phyloP scores from a whole-genome alignment of 2,113 vertebrate genomes.

The Anarhynchus alexandrinus region DNA sequence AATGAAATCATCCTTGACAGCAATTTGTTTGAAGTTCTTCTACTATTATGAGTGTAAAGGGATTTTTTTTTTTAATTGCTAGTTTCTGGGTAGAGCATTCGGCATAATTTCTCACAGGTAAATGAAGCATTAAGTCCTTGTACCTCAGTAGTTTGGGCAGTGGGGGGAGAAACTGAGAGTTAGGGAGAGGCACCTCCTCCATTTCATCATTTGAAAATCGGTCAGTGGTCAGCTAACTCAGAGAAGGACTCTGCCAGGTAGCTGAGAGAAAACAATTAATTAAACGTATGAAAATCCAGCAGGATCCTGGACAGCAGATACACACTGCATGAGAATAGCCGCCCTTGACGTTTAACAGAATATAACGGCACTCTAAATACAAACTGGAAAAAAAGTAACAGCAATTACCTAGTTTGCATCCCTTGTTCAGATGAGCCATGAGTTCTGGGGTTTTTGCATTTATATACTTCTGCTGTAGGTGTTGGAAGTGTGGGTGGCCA shows the following conservation, averaged over 20 bases:
- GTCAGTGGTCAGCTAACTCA: neutral
- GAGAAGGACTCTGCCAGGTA: neutral
- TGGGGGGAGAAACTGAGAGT: neutral
- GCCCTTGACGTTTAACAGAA: neutral
- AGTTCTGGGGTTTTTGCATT: slow-evolving; percentile 69
- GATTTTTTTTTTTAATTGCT: slow-evolving; percentile 19
- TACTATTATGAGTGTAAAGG: slow-evolving; percentile 59
- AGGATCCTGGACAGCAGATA: neutral
- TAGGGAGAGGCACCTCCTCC: neutral
- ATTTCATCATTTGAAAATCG: neutral
- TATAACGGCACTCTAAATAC: slow-evolving; percentile 33
- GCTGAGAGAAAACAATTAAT: neutral
- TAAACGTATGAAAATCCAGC: neutral
- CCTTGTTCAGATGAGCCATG: slow-evolving; percentile 68
- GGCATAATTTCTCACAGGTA: slow-evolving; percentile 34
- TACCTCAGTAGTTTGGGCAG: neutral
- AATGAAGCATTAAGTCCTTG: slow-evolving; percentile 5
- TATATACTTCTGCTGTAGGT: slow-evolving; percentile 73
- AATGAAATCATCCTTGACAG: slow-evolving; percentile 56
- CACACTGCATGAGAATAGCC: neutral
- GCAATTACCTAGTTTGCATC: slow-evolving; percentile 68
- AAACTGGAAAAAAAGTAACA: slow-evolving; percentile 70
- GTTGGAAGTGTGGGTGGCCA: slow-evolving; percentile 78
- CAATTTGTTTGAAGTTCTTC: slow-evolving; percentile 45
- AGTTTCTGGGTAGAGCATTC: slow-evolving; percentile 41